Base-by-base conservation (phyloP, 2,797 vertebrate species). In the Synanceia verrucosa region DNA sequence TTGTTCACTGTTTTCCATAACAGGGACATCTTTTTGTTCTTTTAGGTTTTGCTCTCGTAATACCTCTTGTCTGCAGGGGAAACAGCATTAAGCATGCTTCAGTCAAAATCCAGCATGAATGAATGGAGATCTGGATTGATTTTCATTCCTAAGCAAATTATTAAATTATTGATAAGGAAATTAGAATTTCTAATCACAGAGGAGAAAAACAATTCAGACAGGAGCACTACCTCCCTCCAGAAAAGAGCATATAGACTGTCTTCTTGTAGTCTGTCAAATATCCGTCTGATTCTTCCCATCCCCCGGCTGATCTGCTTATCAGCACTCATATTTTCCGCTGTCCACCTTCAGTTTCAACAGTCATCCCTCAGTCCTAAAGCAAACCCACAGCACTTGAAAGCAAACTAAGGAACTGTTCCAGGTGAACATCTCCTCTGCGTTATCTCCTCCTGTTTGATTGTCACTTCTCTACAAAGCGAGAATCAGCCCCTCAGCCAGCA, bases 371-470 rank as follows among this genome's bases (percentile, higher is more conserved):
- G n/a, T 1, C 6, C 60, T 29, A 34, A 65, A 74, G 48, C 52
- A 66, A 75, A 64, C 63, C 81, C 50, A 69, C 78, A 82, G 52
- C 53, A 37, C 33, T 63, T 4, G 5, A 74, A 78, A 66, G 34
- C 46, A 72, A 73, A 46, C 50, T 3, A 31, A 26, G 34, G 18
- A 76, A 43, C 33, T 37, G 23, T 69, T 63, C 74, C 18, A 70
- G 61, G 28, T 56, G 64, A 83, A 16, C 50, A 33, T 68, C 79
- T 77, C 64, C 33, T 73, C 62, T 41, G 57, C 6, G 46, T 88
- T 88, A 86, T 92, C 87, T 82, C 61, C 50, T 58, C 59, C 65
- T 21, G 61, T 66, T 78, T 93, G 92, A 92, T 77, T 93, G 92
- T 91, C 89, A 77, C 81, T 81, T 91, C 75, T 92, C 82, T 76